These are phyloP conservation scores for Ecdyonurus torrentis DNA, from an alignment of 2,888 invertebrate species.

Conservation along the genomic window DNA sequence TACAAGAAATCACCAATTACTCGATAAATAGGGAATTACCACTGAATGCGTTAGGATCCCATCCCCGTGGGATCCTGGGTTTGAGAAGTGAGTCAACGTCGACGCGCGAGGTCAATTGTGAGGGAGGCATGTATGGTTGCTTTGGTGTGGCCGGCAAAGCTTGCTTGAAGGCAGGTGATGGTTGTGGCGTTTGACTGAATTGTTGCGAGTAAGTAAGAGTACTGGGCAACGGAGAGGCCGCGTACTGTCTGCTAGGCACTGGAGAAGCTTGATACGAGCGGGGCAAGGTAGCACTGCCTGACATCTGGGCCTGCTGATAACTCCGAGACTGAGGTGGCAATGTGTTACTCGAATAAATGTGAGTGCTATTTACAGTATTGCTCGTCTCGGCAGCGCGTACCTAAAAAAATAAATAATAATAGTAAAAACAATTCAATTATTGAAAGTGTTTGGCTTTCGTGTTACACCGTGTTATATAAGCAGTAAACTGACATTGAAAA, in stretches of 20 bases:
- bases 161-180: not conserved
- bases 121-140: not conserved
- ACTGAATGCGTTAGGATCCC: not conserved
- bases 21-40: not conserved
- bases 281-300: not conserved
- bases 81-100: not conserved
- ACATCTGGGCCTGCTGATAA: not conserved
- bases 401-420: too few relatives aligned
- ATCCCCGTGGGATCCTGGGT: not conserved
- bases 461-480: too few relatives aligned
- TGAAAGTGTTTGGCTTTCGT: too few relatives aligned
- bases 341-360: not conserved
- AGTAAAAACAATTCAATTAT: too few relatives aligned
- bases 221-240: not conserved
- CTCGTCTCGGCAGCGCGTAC: not conserved
- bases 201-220: not conserved
- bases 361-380: not conserved
- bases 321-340: not conserved
- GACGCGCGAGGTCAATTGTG: not conserved
- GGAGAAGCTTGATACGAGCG: not conserved
- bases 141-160: not conserved
- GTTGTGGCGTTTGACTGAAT: not conserved
- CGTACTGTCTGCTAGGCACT: not conserved
- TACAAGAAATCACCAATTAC: too few relatives aligned
- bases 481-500: too few relatives aligned